Evolutionary conservation across 2,888 invertebrate genomes (phyloP).

Genomic region (Criorhina ranunculi): DNA sequence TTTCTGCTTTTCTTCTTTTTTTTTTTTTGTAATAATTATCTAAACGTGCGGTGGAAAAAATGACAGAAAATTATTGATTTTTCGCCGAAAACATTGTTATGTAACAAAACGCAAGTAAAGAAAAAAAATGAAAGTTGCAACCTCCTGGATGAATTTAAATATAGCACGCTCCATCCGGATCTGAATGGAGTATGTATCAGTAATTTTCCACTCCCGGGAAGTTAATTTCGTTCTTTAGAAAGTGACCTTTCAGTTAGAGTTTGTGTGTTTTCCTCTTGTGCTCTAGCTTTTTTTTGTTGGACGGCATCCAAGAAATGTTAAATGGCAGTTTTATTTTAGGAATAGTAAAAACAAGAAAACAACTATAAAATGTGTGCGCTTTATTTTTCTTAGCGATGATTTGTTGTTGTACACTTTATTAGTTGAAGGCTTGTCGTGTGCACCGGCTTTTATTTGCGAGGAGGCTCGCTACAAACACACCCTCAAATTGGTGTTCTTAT

Average conservation of each 20-base stretch:
- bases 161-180: too few relatives aligned
- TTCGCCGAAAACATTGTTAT: slow-evolving; percentile 45
- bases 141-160: slow-evolving; percentile 3
- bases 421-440: slow-evolving; percentile 12
- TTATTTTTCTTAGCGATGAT: neutral
- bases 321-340: slow-evolving; percentile 69
- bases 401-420: neutral
- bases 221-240: neutral
- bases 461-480: slow-evolving; percentile 69
- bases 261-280: slow-evolving; percentile 9
- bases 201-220: slow-evolving; percentile 59
- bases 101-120: slow-evolving; percentile 44
- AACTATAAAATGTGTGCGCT: neutral
- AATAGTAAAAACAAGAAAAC: slow-evolving; percentile 31
- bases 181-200: neutral
- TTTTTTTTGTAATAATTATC: too few relatives aligned
- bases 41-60: neutral
- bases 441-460: slow-evolving; percentile 13
- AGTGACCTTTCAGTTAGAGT: slow-evolving; percentile 41
- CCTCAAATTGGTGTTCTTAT: slow-evolving; percentile 56
- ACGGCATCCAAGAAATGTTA: slow-evolving; percentile 56
- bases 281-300: slow-evolving; percentile 41
- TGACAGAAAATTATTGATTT: slow-evolving; percentile 53
- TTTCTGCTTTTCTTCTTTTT: neutral
- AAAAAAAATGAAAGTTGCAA: neutral